These are phyloP conservation scores for Ectobius pallidus DNA, from an alignment of 2,888 invertebrate species.

Conservation along the genomic window DNA sequence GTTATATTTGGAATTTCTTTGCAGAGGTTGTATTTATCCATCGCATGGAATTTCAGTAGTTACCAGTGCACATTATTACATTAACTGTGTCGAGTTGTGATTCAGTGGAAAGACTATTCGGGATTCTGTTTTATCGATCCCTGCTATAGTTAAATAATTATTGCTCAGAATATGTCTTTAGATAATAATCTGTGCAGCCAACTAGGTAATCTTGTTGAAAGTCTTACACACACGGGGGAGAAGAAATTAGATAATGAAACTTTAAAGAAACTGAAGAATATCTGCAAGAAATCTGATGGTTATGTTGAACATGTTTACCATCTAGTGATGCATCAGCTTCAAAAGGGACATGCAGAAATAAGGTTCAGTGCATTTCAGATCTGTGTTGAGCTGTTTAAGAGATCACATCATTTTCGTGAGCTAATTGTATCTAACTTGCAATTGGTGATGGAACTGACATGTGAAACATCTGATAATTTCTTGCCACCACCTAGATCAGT, in stretches of 20 bases:
- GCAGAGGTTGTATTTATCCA: too few species aligned
- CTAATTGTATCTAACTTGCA: conserved; percentile 57
- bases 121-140: too few species aligned
- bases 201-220: conserved; percentile 43
- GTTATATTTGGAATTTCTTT: too few species aligned
- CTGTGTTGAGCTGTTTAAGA: conserved; percentile 58
- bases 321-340: conserved; percentile 55
- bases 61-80: too few species aligned
- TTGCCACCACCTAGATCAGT: conserved; percentile 59
- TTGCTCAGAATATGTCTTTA: neutral
- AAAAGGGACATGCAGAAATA: conserved; percentile 60
- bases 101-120: too few species aligned
- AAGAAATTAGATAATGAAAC: conserved; percentile 44
- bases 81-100: too few species aligned
- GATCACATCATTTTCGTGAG: conserved; percentile 59
- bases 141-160: too few species aligned
- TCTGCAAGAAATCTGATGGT: conserved; percentile 53
- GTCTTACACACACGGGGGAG: conserved; percentile 47
- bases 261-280: conserved; percentile 44
- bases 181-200: conserved; percentile 38
- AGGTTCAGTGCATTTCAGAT: conserved; percentile 59
- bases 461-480: conserved; percentile 55
- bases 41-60: too few species aligned
- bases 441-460: conserved; percentile 55
- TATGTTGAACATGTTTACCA: conserved; percentile 56